Conservation (phyloP, 37 sponge, comb jelly and placozoan genomes). For the Chondrilla cf. caribensis region DNA sequence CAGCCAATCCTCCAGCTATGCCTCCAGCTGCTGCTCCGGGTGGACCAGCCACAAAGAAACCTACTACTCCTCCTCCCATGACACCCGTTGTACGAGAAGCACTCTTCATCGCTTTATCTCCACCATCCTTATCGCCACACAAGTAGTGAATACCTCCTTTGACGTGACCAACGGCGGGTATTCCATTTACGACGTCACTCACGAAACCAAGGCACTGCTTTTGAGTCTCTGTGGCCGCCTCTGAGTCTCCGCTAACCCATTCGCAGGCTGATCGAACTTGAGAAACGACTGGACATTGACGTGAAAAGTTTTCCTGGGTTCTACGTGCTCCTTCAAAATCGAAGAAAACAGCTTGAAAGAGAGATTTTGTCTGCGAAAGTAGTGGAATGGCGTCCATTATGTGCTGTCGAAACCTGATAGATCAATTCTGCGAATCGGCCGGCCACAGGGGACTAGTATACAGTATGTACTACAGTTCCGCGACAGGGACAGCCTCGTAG, state of each 20-base stretch:
- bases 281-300: slow-evolving; percentile 22
- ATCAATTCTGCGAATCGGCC: too few species aligned
- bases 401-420: too few species aligned
- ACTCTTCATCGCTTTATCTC: slow-evolving; percentile 24
- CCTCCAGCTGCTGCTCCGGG: slow-evolving; percentile 15
- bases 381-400: too few species aligned
- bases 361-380: slow-evolving; percentile 30
- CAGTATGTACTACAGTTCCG: too few species aligned
- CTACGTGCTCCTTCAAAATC: slow-evolving; percentile 18
- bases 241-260: not conserved
- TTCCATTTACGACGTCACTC: slow-evolving; percentile 14
- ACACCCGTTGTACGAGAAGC: slow-evolving; percentile 27
- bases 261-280: slow-evolving; percentile 7
- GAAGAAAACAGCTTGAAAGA: not conserved
- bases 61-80: slow-evolving; percentile 28
- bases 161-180: slow-evolving; percentile 31
- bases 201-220: not conserved
- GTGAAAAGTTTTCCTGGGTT: slow-evolving; percentile 30
- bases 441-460: too few species aligned
- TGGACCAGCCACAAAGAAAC: slow-evolving; percentile 15
- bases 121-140: slow-evolving; percentile 31
- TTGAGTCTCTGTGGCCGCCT: slow-evolving; percentile 25
- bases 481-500: too few species aligned
- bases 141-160: slow-evolving; percentile 37
- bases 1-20: not conserved